Conservation (phyloP, 1,140 invertebrate species). For the Penaeus chinensis region DNA sequence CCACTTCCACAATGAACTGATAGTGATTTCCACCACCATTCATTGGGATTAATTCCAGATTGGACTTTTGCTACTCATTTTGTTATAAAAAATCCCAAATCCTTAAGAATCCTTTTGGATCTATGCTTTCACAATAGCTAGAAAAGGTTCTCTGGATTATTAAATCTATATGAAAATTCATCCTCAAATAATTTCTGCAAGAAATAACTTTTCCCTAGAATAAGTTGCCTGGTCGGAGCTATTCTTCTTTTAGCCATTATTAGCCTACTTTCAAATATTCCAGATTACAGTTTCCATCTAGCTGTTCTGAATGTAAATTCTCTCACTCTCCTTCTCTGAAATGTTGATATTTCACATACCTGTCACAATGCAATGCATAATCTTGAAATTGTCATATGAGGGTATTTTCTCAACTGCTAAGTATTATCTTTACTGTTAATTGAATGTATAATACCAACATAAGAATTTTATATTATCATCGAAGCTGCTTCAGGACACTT, state of each 20-base stretch:
- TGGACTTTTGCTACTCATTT: slow-evolving; percentile 16
- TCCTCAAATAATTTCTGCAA: not conserved
- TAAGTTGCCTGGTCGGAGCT: not conserved
- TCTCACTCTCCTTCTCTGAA: too few species aligned
- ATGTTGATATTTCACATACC: not conserved
- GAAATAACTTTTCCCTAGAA: slow-evolving; percentile 12
- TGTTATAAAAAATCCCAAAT: slow-evolving; percentile 15
- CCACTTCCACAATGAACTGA: too few species aligned
- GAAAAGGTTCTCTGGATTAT: not conserved
- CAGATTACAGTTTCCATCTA: slow-evolving; percentile 14
- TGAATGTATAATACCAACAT: not conserved
- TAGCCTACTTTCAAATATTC: not conserved
- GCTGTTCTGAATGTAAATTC: not conserved
- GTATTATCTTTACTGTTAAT: not conserved
- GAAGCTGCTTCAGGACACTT: not conserved
- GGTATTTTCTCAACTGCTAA: not conserved
- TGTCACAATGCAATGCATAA: not conserved
- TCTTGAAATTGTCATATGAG: not conserved
- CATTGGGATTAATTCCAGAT: not conserved
- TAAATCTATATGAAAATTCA: not conserved
- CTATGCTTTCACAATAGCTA: slow-evolving; percentile 1
- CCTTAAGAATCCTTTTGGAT: slow-evolving; percentile 3
- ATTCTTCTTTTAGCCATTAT: slow-evolving; percentile 27
- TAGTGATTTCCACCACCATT: too few species aligned
- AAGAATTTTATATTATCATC: not conserved